phyloP scores from a whole-genome alignment of 2,888 invertebrate genomes.

The Rapana venosa region DNA sequence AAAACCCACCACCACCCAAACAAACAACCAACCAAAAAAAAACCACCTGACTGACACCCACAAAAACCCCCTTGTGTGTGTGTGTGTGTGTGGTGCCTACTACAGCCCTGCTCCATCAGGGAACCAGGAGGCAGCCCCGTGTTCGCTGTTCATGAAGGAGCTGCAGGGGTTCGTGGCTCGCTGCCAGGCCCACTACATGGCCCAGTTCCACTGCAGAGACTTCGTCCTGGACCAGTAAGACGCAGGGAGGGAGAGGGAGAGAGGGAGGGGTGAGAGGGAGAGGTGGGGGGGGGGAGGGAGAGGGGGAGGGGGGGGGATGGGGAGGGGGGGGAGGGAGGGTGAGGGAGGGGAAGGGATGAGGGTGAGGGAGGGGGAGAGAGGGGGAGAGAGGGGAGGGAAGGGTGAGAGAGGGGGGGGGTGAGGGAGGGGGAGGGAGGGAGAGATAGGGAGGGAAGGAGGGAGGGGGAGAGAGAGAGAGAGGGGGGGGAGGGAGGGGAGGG shows the following conservation, averaged over 20 bases:
- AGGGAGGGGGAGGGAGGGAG: no score
- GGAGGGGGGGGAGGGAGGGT: no score
- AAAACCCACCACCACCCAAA: conserved; percentile 53
- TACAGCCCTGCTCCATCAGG: conserved; percentile 64
- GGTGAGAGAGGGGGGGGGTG: no score
- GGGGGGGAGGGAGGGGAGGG: no score
- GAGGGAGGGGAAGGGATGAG: no score
- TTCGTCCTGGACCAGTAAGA: conserved; percentile 80
- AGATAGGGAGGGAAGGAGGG: no score
- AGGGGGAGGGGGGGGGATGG: no score
- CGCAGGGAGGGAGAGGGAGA: no score
- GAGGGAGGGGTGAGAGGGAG: background rate
- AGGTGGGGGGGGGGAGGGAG: no score
- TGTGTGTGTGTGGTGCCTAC: background rate
- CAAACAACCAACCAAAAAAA: conserved; percentile 51
- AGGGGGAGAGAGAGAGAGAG: background rate
- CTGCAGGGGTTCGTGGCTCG: conserved; percentile 89
- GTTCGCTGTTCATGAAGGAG: conserved; percentile 95
- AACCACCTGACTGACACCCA: no score
- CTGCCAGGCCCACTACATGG: conserved; percentile 85
- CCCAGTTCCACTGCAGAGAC: conserved; percentile 85
- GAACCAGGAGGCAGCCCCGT: conserved; percentile 74
- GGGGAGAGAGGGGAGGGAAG: no score
- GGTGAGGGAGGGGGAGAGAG: no score
- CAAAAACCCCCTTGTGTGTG: background rate